Conservation (phyloP, 2,113 vertebrate genomes). For the Psilopogon haemacephalus region DNA sequence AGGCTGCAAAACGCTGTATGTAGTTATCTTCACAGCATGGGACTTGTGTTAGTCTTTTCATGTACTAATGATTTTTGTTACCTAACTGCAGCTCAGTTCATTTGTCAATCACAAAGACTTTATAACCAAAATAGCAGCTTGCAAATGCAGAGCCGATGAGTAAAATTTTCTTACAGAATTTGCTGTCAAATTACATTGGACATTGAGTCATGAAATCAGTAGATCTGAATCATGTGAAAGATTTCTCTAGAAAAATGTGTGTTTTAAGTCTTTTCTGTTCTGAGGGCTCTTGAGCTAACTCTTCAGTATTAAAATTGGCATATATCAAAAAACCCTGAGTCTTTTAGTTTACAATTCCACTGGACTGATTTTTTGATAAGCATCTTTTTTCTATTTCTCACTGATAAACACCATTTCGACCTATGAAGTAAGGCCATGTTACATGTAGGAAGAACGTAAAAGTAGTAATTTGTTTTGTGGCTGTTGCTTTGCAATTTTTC, state of each 20-base stretch:
- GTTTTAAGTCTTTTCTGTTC: neutral
- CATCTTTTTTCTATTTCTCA: neutral
- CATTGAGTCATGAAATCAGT: neutral
- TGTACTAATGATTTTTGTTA: neutral
- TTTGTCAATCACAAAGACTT: neutral
- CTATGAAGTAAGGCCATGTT: fast-evolving
- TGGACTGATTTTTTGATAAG: neutral
- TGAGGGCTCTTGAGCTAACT: neutral
- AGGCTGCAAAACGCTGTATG: neutral
- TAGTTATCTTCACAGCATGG: neutral
- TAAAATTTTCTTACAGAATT: neutral
- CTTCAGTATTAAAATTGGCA: neutral
- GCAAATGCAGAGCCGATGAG: neutral
- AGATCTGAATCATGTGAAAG: neutral
- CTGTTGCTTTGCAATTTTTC: neutral
- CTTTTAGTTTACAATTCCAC: neutral
- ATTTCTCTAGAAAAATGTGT: neutral
- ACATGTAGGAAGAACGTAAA: neutral
- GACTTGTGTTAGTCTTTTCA: neutral
- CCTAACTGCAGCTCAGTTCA: neutral
- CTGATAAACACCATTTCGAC: neutral
- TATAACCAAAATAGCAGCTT: conserved; percentile 32
- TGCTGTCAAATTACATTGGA: neutral
- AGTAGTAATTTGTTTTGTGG: neutral
- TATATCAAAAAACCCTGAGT: neutral